Evolutionary conservation across 2,113 vertebrate genomes (phyloP).

Genomic region (Uropsilus gracilis): DNA sequence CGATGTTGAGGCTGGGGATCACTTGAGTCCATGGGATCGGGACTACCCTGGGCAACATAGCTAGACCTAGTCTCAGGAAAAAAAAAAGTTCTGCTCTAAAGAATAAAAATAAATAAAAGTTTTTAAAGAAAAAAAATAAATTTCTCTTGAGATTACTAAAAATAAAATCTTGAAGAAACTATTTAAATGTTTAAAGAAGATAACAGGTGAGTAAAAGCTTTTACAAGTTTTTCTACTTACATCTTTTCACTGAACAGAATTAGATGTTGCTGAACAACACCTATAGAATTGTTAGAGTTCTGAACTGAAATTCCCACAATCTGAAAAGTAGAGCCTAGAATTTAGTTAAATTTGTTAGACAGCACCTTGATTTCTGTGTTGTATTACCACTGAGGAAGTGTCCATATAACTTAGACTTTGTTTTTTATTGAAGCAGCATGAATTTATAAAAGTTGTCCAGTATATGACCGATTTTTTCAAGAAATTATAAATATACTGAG

Average conservation of each 20-base stretch:
- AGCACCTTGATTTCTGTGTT: not conserved
- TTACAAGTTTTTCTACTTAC: not conserved
- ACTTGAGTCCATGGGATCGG: too few species aligned
- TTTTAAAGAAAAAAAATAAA: too few species aligned
- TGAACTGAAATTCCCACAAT: not conserved
- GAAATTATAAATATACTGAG: not conserved
- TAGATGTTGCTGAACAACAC: not conserved
- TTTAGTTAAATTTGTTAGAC: not conserved
- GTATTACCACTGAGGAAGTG: not conserved
- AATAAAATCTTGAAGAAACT: slow-evolving; percentile 38
- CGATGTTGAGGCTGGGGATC: too few species aligned
- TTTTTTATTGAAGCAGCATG: not conserved
- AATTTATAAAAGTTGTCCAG: not conserved
- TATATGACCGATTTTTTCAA: not conserved
- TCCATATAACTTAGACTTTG: not conserved
- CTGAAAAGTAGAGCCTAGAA: not conserved
- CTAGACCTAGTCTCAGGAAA: too few species aligned
- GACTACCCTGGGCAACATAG: too few species aligned
- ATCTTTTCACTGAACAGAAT: not conserved
- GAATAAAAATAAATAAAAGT: too few species aligned
- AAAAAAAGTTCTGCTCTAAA: too few species aligned
- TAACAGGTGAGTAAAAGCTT: not conserved
- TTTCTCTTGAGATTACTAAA: slow-evolving; percentile 23
- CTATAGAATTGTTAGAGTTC: not conserved
- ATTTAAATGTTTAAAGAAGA: slow-evolving; percentile 7